phyloP scores from a whole-genome alignment of 2,113 vertebrate species.

The Pseudolaguvia tuberculata region DNA sequence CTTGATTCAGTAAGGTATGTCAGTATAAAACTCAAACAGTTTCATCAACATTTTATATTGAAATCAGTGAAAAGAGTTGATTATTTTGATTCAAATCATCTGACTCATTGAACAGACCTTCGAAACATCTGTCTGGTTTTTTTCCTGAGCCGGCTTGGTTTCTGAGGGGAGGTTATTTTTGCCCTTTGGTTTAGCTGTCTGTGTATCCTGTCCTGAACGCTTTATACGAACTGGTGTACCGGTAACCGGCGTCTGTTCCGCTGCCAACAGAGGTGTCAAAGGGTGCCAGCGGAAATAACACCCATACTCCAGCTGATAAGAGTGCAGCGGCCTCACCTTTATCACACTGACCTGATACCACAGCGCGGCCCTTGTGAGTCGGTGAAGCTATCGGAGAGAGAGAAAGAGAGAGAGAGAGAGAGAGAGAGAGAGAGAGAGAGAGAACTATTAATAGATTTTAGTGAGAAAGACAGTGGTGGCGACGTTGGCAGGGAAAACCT shows the following conservation, averaged over 20 bases:
- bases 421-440: neutral
- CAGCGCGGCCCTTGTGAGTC: neutral
- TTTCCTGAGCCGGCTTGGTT: neutral
- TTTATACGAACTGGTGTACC: conserved; percentile 46
- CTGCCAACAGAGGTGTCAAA: conserved; percentile 50
- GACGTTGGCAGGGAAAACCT: too few species aligned
- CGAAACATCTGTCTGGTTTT: neutral
- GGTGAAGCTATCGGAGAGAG: conserved; percentile 8
- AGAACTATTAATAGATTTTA: conserved; percentile 25
- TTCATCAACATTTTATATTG: too few species aligned
- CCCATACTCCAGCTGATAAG: conserved; percentile 54
- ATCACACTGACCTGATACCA: conserved; percentile 41
- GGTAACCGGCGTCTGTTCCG: conserved; percentile 46
- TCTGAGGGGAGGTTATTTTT: conserved; percentile 25
- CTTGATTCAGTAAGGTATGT: too few species aligned
- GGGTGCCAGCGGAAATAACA: conserved; percentile 62
- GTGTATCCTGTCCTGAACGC: conserved; percentile 41
- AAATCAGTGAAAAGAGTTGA: neutral
- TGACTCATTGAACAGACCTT: neutral
- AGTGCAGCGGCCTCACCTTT: conserved; percentile 40
- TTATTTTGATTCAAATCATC: neutral
- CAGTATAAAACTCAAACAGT: too few species aligned
- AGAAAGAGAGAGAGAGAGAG: neutral
- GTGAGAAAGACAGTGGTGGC: neutral
- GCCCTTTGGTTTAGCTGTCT: conserved; percentile 23